These are phyloP conservation scores for Callaeas wilsoni DNA, from an alignment of 2,113 vertebrate species.

Conservation along the genomic window DNA sequence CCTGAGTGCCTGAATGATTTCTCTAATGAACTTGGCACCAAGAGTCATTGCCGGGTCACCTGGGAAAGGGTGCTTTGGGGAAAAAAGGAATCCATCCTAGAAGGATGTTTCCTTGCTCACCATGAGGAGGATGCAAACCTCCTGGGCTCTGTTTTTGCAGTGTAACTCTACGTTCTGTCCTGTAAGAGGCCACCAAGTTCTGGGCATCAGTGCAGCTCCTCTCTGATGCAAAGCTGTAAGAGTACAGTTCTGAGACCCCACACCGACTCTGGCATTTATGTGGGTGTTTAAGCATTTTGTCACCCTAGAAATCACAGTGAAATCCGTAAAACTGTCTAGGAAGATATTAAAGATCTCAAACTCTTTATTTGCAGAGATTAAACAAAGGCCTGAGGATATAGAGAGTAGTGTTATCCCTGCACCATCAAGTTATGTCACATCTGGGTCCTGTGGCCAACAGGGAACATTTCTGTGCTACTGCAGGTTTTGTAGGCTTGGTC, in stretches of 20 bases:
- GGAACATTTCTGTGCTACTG: neutral
- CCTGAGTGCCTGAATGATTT: neutral
- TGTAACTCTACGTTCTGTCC: neutral
- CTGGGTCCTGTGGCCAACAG: neutral
- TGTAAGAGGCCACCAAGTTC: neutral
- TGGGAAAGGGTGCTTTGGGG: neutral
- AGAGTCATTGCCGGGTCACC: neutral
- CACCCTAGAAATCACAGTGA: neutral
- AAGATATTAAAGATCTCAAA: neutral
- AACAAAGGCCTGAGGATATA: neutral
- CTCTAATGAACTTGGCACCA: neutral
- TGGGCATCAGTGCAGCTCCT: neutral
- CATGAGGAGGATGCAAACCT: neutral
- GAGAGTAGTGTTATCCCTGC: neutral
- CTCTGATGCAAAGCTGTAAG: neutral
- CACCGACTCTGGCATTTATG: neutral
- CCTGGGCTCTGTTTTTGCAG: neutral
- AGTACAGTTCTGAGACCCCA: neutral
- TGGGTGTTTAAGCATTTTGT: neutral
- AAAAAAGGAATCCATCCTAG: neutral
- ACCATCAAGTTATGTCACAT: neutral
- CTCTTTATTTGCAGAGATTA: neutral
- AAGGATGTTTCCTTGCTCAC: neutral
- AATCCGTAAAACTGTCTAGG: neutral
- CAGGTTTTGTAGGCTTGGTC: neutral